These are phyloP conservation scores for Habroteleia sp. DNA, from an alignment of 2,888 invertebrate genomes.

Conservation along the genomic window DNA sequence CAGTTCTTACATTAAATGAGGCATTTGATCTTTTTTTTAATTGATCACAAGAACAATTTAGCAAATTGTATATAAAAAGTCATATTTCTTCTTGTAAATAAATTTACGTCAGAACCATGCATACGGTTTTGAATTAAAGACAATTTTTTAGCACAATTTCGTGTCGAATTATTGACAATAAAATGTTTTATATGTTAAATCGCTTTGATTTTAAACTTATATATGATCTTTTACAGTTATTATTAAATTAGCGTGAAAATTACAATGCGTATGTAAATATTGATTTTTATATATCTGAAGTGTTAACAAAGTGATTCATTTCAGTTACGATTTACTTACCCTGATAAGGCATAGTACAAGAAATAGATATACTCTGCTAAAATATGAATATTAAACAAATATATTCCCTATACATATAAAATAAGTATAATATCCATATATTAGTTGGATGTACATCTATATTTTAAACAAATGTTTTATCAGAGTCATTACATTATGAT, in stretches of 20 bases:
- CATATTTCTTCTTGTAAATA: slow-evolving; percentile 42
- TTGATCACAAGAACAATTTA: slow-evolving; percentile 25
- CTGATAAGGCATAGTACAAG: too few relatives aligned
- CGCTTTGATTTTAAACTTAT: slow-evolving; percentile 11
- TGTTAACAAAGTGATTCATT: too few relatives aligned
- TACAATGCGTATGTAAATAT: slow-evolving; percentile 2
- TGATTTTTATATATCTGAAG: neutral
- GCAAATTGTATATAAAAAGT: slow-evolving; percentile 49
- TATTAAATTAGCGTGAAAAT: slow-evolving; percentile 1
- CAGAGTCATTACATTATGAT: too few relatives aligned
- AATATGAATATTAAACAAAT: too few relatives aligned
- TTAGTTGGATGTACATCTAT: too few relatives aligned
- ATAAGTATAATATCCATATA: too few relatives aligned
- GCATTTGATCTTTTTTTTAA: slow-evolving; percentile 37
- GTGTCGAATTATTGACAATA: slow-evolving; percentile 50
- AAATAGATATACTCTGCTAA: too few relatives aligned
- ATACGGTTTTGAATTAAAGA: slow-evolving; percentile 19
- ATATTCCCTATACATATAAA: too few relatives aligned
- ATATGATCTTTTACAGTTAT: slow-evolving; percentile 12
- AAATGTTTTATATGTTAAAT: slow-evolving; percentile 35
- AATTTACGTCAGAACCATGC: slow-evolving; percentile 23
- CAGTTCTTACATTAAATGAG: slow-evolving; percentile 30
- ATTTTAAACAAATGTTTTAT: too few relatives aligned
- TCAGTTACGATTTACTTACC: too few relatives aligned
- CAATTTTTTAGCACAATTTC: slow-evolving; percentile 46